phyloP scores from a whole-genome alignment of 1,140 invertebrate species.

The Drosophila truncata region DNA sequence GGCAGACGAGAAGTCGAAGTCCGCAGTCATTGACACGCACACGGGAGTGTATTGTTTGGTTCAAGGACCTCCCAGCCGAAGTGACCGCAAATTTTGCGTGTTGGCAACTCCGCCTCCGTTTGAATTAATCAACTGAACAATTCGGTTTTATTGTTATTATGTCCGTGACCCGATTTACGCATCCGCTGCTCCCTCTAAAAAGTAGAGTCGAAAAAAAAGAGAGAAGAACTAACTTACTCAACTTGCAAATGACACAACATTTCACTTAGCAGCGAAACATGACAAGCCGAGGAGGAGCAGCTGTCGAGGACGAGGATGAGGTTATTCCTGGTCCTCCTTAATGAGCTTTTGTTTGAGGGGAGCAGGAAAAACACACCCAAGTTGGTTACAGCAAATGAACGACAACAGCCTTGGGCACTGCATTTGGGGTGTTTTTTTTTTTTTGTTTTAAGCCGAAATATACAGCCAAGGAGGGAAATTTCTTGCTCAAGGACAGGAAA shows the following conservation, averaged over 20 bases:
- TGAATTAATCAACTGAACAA: conserved; percentile 50
- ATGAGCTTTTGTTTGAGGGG: conserved; percentile 42
- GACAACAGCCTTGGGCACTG: conserved; percentile 30
- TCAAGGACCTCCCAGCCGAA: conserved; percentile 21
- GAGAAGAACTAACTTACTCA: conserved; percentile 35
- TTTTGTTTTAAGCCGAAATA: conserved; percentile 22
- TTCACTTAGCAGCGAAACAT: conserved; percentile 55
- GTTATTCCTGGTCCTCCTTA: conserved; percentile 35
- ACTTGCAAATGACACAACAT: conserved; percentile 66
- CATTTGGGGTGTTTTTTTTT: conserved; percentile 30
- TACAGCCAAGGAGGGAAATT: conserved; percentile 12
- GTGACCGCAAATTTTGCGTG: conserved; percentile 26
- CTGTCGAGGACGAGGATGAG: conserved; percentile 19
- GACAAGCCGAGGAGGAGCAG: conserved; percentile 37
- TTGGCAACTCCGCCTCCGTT: conserved; percentile 3
- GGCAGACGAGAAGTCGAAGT: conserved; percentile 12
- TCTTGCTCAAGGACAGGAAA: conserved; percentile 6
- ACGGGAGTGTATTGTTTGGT: conserved; percentile 16
- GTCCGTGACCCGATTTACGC: conserved; percentile 59
- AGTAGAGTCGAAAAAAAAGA: conserved; percentile 2
- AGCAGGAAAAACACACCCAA: conserved; percentile 19
- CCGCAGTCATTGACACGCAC: conserved; percentile 61
- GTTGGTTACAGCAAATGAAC: conserved; percentile 32
- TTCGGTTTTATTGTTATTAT: conserved; percentile 44
- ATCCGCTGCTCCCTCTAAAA: conserved; percentile 27